Conservation (phyloP, 1,140 invertebrate species). For the Prorops nasuta region DNA sequence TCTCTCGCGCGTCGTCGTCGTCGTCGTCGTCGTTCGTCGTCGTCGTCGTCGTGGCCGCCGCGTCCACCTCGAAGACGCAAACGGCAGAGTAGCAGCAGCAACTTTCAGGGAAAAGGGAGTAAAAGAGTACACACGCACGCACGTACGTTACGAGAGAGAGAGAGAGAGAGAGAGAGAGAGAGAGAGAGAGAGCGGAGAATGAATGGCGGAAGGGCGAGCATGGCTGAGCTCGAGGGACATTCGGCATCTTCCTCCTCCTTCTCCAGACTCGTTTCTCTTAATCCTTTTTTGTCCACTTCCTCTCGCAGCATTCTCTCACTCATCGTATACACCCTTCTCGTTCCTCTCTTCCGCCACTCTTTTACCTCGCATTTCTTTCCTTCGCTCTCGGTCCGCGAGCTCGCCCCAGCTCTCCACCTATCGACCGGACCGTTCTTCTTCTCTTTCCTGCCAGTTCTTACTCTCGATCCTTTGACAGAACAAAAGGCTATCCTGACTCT, state of each 20-base stretch:
- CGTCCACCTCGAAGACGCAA: too few relatives aligned
- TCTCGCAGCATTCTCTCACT: too few relatives aligned
- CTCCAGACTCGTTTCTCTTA: too few relatives aligned
- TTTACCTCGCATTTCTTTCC: slow-evolving; percentile 16
- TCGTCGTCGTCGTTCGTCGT: slow-evolving; percentile 5
- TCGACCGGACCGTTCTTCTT: background rate
- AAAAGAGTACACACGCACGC: too few relatives aligned
- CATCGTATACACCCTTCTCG: slow-evolving; percentile 5
- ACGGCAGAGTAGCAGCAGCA: background rate
- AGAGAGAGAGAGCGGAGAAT: too few relatives aligned
- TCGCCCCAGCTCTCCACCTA: background rate
- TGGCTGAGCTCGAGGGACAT: slow-evolving; percentile 4
- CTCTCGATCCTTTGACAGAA: slow-evolving; percentile 54
- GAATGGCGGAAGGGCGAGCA: background rate
- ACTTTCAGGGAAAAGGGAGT: background rate
- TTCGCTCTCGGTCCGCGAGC: slow-evolving; percentile 6
- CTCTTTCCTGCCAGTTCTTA: slow-evolving; percentile 29
- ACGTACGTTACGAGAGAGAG: too few relatives aligned
- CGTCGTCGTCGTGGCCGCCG: slow-evolving; percentile 6
- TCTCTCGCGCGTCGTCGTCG: slow-evolving; percentile 6
- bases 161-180: slow-evolving; percentile 2
- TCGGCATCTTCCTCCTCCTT: slow-evolving; percentile 1
- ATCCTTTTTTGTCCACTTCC: too few relatives aligned
- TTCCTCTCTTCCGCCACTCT: background rate
- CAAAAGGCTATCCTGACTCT: slow-evolving; percentile 57